Base-by-base conservation (phyloP, 2,888 invertebrate species). In the Drosophila setosimentum region DNA sequence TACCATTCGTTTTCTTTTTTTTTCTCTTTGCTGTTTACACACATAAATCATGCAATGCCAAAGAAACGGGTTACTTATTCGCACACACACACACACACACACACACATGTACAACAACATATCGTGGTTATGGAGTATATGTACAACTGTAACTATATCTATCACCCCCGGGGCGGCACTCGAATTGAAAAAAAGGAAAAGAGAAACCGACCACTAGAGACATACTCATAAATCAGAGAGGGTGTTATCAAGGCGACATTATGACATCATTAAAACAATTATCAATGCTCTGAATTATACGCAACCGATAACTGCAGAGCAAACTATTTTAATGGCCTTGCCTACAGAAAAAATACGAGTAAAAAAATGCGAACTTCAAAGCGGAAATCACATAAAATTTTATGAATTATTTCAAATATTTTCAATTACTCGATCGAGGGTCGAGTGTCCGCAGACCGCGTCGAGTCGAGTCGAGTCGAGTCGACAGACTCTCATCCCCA, bases 401-500 rank as follows among this genome's bases (percentile, higher is more conserved):
- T 84, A 89, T 87, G 90, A 87, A 90, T 87, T 90, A 90, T 89
- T 84, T 83, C 66, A 90, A 87, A 89, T 84, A 87, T 89, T 90
- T 89, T 87, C 87, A 87, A 87, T 87, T 87, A 89, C 87, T 77
- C 55, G 62, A 72, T 45, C 50, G 55, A 37, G 55, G 55, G 55
- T 55, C 55, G 55, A 55, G 24, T 35, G 53, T 32, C 8, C 24
- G 24, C 45, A 45, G 24, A 24, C 16, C 24, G 24, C 21, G 49
- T 42, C 63, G 40, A 51, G 27, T 48, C 40, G 21, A 29, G 40
- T 24, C 40, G 21, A 29, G 40, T 24, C 45, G 24, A 66, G 65
- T 21, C 62, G 66, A 61, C 54, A 79, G 67, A 29, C 5, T 27
- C 18, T 69, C 80, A 68, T 69, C 78, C 74, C 54, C 72, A 59